These are phyloP conservation scores for Brachionus rotundiformis DNA, from an alignment of 1,140 invertebrate species.

Conservation along the genomic window DNA sequence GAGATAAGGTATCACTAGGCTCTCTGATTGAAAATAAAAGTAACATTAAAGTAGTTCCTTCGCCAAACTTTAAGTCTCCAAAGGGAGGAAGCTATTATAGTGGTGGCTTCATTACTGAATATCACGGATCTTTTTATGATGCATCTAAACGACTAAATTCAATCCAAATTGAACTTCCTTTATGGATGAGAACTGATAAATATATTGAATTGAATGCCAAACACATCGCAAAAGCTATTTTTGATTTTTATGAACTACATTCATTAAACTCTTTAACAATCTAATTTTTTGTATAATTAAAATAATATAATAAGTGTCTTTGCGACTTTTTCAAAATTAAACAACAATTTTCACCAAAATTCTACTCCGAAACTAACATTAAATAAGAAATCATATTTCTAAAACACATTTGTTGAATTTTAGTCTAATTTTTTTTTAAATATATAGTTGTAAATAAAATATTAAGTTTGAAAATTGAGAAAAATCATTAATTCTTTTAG, in stretches of 20 bases:
- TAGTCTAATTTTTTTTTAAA: too few species aligned
- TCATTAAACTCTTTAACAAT: constrained; percentile 16
- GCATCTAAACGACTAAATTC: constrained; percentile 47
- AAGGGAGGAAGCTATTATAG: constrained; percentile 51
- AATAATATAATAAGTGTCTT: too few species aligned
- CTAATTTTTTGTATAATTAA: too few species aligned
- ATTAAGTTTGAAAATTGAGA: too few species aligned
- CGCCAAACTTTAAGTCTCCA: constrained; percentile 50
- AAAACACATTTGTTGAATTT: too few species aligned
- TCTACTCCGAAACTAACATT: too few species aligned
- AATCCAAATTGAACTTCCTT: constrained; percentile 54
- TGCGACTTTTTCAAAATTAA: background rate
- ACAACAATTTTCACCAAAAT: too few species aligned
- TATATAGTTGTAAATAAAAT: too few species aligned
- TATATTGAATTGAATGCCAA: constrained; percentile 17
- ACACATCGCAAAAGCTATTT: constrained; percentile 16
- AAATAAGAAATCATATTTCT: too few species aligned
- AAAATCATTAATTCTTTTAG: too few species aligned
- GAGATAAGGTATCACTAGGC: constrained; percentile 35
- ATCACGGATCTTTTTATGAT: constrained; percentile 52
- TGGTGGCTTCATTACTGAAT: constrained; percentile 53
- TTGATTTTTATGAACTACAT: constrained; percentile 21
- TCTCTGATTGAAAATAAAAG: background rate
- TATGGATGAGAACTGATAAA: constrained; percentile 37
- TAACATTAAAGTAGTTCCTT: constrained; percentile 52